Conservation (phyloP, 2,888 invertebrate species). For the Myathropa florea region DNA sequence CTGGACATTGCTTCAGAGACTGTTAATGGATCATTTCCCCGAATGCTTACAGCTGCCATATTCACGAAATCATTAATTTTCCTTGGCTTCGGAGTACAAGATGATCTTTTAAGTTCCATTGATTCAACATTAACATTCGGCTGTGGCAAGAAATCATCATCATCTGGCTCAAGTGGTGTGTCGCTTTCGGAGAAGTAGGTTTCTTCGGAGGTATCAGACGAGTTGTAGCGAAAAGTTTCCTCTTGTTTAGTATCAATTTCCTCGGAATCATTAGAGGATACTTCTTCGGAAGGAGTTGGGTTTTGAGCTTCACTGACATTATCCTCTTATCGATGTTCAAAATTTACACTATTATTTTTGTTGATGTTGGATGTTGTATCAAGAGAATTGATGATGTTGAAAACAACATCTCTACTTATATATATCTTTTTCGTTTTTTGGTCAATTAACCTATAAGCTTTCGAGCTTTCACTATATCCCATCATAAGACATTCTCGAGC, state of each 20-base stretch:
- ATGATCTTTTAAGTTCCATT: too few relatives aligned
- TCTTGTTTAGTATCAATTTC: neutral
- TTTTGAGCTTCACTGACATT: neutral
- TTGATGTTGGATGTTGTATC: neutral
- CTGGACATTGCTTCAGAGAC: too few relatives aligned
- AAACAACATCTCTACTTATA: neutral
- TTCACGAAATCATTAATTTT: too few relatives aligned
- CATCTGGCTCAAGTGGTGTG: neutral
- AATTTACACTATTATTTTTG: too few relatives aligned
- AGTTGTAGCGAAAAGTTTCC: neutral
- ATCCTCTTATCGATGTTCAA: neutral
- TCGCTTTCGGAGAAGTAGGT: neutral
- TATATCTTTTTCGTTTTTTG: neutral
- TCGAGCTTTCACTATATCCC: too few relatives aligned
- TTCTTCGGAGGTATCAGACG: neutral
- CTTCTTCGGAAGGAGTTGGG: neutral
- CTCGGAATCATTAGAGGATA: neutral
- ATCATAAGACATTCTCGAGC: neutral
- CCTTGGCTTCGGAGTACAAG: too few relatives aligned
- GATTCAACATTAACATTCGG: neutral
- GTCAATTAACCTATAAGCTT: neutral
- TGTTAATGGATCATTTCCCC: neutral
- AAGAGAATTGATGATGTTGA: neutral
- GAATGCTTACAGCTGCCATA: neutral
- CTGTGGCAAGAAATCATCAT: neutral